phyloP scores from a whole-genome alignment of 2,113 vertebrate species.

The Piaya cayana region DNA sequence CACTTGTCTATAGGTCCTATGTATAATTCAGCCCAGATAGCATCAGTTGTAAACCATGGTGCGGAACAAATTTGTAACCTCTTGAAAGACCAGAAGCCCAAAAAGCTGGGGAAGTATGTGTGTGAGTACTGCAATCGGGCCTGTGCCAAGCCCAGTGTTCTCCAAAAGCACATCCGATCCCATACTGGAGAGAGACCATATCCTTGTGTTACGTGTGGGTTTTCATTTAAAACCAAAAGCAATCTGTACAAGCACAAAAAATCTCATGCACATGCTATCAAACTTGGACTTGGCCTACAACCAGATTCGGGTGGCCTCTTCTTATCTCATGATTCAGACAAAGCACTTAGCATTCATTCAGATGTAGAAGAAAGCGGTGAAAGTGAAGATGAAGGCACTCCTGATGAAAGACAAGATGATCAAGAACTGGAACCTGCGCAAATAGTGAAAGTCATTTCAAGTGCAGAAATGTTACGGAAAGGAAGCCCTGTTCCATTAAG shows the following conservation, averaged over 20 bases:
- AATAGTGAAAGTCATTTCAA: slow-evolving; percentile 70
- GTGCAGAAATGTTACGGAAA: slow-evolving; percentile 78
- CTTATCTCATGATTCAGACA: slow-evolving; percentile 89
- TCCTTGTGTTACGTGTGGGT: slow-evolving; percentile 96
- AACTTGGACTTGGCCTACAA: slow-evolving; percentile 89
- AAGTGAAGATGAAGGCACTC: slow-evolving; percentile 90
- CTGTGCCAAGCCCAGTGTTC: slow-evolving; percentile 96
- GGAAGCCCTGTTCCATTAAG: slow-evolving; percentile 64
- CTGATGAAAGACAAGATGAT: slow-evolving; percentile 80
- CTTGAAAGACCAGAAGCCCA: slow-evolving; percentile 94
- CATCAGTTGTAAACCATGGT: slow-evolving; percentile 85
- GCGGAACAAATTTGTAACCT: slow-evolving; percentile 87
- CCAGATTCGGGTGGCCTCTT: slow-evolving; percentile 86
- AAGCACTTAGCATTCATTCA: slow-evolving; percentile 89
- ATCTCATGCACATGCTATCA: slow-evolving; percentile 97
- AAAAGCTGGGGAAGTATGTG: slow-evolving; percentile 96
- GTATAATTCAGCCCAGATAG: slow-evolving; percentile 86
- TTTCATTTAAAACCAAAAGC: slow-evolving; percentile 99
- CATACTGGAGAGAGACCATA: slow-evolving; percentile 98
- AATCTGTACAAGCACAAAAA: slow-evolving; percentile 99
- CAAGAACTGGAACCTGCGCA: slow-evolving; percentile 82
- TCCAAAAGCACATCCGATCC: slow-evolving; percentile 96
- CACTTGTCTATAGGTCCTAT: slow-evolving; percentile 85
- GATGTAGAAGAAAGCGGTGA: slow-evolving; percentile 93
- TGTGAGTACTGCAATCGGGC: slow-evolving; percentile 94